These are phyloP conservation scores for Pseudomyrmex cubaensis DNA, from an alignment of 1,140 invertebrate species.

Conservation along the genomic window DNA sequence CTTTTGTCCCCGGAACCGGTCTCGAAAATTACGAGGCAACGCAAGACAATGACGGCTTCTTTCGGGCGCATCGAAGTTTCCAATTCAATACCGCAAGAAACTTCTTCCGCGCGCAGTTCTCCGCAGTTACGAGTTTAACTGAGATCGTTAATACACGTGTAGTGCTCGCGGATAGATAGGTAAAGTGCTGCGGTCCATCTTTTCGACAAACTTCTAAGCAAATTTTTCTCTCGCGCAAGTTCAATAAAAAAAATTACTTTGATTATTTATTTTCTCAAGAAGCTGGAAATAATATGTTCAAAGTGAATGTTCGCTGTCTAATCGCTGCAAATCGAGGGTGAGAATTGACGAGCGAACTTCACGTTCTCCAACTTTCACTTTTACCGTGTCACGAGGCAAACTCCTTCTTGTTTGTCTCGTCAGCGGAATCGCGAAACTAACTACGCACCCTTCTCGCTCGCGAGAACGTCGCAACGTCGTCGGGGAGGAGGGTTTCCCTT, in stretches of 20 bases:
- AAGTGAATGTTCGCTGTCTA: not conserved
- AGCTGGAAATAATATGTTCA: too few species aligned
- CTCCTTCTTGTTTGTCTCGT: too few species aligned
- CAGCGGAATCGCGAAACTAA: too few species aligned
- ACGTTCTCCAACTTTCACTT: too few species aligned
- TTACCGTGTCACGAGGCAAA: too few species aligned
- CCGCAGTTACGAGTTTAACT: constrained; percentile 1
- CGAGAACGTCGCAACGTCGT: too few species aligned
- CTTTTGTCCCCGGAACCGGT: constrained; percentile 28
- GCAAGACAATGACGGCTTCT: constrained; percentile 50
- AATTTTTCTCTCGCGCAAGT: not conserved
- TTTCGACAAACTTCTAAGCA: constrained; percentile 5
- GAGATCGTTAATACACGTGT: constrained; percentile 43
- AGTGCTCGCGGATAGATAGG: not conserved
- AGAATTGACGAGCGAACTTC: too few species aligned
- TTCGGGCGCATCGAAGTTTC: constrained; percentile 29
- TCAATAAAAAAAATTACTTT: not conserved
- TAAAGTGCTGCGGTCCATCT: not conserved
- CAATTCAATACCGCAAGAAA: constrained; percentile 54
- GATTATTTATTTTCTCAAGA: not conserved
- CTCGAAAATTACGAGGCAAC: constrained; percentile 53
- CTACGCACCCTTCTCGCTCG: not conserved
- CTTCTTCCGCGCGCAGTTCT: constrained; percentile 3
- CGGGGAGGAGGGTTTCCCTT: constrained; percentile 72
- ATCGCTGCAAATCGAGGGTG: not conserved